Evolutionary conservation across 2,888 invertebrate genomes (phyloP), one percentile per base, ranked within the genome.

Genomic region (Petrophora chlorosata): DNA sequence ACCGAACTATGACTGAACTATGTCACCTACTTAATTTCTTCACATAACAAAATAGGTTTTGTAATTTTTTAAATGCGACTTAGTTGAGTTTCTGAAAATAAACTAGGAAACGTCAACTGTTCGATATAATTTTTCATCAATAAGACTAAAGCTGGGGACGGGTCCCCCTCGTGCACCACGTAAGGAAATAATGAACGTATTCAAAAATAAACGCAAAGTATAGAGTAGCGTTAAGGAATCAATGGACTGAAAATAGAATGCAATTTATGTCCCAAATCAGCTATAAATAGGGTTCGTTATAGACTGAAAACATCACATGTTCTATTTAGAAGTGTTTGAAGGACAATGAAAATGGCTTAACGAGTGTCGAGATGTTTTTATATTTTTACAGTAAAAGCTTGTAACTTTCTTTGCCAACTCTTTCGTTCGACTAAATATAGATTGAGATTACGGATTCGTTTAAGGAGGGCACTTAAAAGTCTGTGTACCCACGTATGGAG

Each of bases 201-300:
- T 65, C 53, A 61, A 63, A 70, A 69, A 72, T 65, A 72, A 70
- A 62, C 39, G 54, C 52, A 62, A 64, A 61, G 69, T 59, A 61
- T 46, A 47, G 41, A 44, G 54, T 55, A 44, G 45, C 54, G 62
- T 58, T 58, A 65, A 64, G 65, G 62, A 71, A 72, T 73, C 71
- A 68, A 70, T 69, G 62, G 45, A 44, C 67, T 54, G 56, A 67
- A 66, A 74, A 75, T 77, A 80, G 70, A 70, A 65, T 63, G 61
- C 62, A 65, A 73, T 75, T 69, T 72, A 56, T 59, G 50, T 56
- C 60, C 55, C 56, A 58, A 53, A 42, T 15, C 17, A 32, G 61
- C 38, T 73, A 73, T 67, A 76, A 72, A 74, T 77, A 74, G 70
- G 54, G 59, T 40, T 39, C 36, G 51, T 60, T 64, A 57, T 35